Base-by-base conservation (phyloP, 2,888 invertebrate species). In the Pocota personata region DNA sequence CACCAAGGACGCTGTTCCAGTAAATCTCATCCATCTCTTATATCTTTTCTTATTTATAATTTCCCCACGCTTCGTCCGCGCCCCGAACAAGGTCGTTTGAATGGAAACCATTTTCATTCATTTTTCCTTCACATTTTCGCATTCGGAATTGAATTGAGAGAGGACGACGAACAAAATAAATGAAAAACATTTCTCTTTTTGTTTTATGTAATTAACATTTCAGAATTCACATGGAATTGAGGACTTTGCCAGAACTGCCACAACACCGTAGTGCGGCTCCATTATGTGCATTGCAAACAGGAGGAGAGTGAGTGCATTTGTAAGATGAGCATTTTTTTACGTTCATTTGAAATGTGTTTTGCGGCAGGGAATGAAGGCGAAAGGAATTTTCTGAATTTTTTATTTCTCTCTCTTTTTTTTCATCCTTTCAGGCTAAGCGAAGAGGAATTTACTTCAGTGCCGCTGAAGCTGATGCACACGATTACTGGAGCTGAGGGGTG, bases 121-220 rank as follows among this genome's bases (percentile, higher is more conserved):
- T 21, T 37, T 46, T 12, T 58, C 32, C 4, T 37, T 62, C 19
- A n/a, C 50, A 27, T 52, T 21, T 57, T 40, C 52, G 24, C 62
- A 71, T 67, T 77, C 50, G 21, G 14, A 69, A 62, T 55, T 69
- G 32, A 69, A 69, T 69, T 30, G 77, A 40, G 40, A 37, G 58
- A 58, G 14, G 40, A 58, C 21, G 30, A 40, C 12, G 48, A 58
- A 55, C 10, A n/a, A 60, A 37, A 14, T 55, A 67, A 60, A 27
- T 35, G 67, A 37, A 71, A 69, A 72, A 58, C 57, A 58, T 64
- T 75, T 73, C 21, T 73, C 35, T 69, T 79, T 84, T 76, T 75
- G 27, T 64, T 69, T 50, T 52, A 58, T 66, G 57, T 80, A 84
- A 84, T 84, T 84, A 80, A 84, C 80, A 80, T 80, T 78, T 80